Percentiles rank a stretch among this genome's conserved stretches.
Conservation (phyloP, 2,113 vertebrate species). For the Labeo catla region DNA sequence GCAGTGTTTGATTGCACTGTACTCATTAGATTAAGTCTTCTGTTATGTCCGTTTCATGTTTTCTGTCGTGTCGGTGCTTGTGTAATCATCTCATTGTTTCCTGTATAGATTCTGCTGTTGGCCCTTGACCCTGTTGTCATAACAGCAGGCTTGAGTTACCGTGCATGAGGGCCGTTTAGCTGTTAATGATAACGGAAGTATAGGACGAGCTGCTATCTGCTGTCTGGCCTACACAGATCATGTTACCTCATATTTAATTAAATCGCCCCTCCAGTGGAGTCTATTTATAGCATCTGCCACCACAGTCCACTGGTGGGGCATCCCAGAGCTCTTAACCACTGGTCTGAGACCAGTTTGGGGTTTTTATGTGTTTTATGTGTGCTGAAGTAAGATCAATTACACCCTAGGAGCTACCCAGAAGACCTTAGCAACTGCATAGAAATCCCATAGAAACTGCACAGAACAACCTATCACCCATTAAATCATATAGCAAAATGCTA, state of each 20-base stretch:
- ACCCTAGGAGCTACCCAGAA: not conserved
- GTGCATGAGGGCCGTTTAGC: constrained; percentile 45
- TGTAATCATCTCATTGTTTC: constrained; percentile 3
- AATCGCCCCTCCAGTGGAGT: constrained; percentile 52
- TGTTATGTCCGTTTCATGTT: not conserved
- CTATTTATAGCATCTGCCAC: constrained; percentile 61
- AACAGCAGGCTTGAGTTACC: constrained; percentile 52
- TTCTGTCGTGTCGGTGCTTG: not conserved
- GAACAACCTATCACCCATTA: no score
- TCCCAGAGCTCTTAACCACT: not conserved
- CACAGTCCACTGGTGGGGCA: not conserved
- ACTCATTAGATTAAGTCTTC: constrained; percentile 13
- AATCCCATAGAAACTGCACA: no score
- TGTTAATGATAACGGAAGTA: constrained; percentile 50
- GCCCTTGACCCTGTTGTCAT: constrained; percentile 58
- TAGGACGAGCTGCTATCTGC: constrained; percentile 35
- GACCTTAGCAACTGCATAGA: not conserved
- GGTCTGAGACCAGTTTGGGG: not conserved
- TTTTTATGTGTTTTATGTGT: constrained; percentile 12
- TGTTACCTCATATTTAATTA: constrained; percentile 66
- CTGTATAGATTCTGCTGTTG: constrained; percentile 27
- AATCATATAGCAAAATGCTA: no score
- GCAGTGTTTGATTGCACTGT: not conserved
- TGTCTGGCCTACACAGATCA: constrained; percentile 50
- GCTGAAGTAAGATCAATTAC: not conserved